Evolutionary conservation across 1,140 invertebrate genomes (phyloP).

Genomic region (Drosophila bifasciata): DNA sequence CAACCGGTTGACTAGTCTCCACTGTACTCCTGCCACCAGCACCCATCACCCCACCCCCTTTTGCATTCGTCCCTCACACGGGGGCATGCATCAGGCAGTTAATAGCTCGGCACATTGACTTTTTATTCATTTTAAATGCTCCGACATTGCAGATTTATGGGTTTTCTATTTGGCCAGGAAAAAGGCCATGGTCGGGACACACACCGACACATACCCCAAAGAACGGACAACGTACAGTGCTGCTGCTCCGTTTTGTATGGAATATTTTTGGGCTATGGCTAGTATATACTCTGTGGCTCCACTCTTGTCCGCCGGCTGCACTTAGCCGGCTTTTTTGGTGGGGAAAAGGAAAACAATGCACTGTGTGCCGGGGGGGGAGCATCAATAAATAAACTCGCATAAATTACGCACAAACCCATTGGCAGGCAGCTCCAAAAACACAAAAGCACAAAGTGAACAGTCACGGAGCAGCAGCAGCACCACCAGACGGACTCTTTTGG

Average conservation of each 20-base stretch:
- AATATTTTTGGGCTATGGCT: too few species aligned
- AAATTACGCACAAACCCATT: constrained; percentile 75
- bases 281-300: not conserved
- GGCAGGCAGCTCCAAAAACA: constrained; percentile 40
- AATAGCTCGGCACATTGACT: constrained; percentile 81
- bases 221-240: constrained; percentile 1
- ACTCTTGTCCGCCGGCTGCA: constrained; percentile 57
- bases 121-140: constrained; percentile 82
- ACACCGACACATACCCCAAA: constrained; percentile 26
- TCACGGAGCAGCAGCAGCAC: constrained; percentile 9
- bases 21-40: constrained; percentile 1
- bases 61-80: constrained; percentile 21
- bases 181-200: constrained; percentile 48
- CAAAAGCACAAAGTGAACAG: constrained; percentile 45
- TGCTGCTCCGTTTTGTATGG: constrained; percentile 1
- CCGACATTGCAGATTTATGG: constrained; percentile 80
- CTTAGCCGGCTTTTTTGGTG: constrained; percentile 72
- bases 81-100: constrained; percentile 78
- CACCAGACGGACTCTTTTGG: not conserved
- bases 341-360: constrained; percentile 74
- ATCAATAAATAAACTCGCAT: constrained; percentile 81
- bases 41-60: not conserved
- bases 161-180: constrained; percentile 70
- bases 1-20: constrained; percentile 60
- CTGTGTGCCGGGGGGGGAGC: constrained; percentile 39